phyloP scores from a whole-genome alignment of 2,888 invertebrate genomes.

The Diplazon laetatorius region DNA sequence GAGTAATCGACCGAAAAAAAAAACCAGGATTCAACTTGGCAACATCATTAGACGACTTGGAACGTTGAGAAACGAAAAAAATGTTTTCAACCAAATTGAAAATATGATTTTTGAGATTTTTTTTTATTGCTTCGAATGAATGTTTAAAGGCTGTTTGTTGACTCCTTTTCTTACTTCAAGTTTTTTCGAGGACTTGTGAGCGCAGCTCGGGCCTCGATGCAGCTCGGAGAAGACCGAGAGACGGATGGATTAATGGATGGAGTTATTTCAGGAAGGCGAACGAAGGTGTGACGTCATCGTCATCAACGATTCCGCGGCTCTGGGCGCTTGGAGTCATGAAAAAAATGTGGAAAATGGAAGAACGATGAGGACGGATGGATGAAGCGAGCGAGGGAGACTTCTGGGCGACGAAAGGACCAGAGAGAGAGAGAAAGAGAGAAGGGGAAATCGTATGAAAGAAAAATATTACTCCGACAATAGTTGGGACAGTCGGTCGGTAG shows the following conservation, averaged over 20 bases:
- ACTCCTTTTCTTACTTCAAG: not conserved
- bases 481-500: conserved; percentile 11
- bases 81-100: too few species aligned
- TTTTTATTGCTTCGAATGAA: too few species aligned
- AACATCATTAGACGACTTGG: too few species aligned
- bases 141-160: too few species aligned
- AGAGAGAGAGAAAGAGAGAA: not conserved
- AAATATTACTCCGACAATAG: conserved; percentile 25
- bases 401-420: too few species aligned
- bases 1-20: too few species aligned
- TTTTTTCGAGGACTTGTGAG: conserved; percentile 13
- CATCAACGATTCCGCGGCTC: conserved; percentile 13
- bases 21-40: too few species aligned
- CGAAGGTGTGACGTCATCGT: conserved; percentile 25
- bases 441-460: not conserved
- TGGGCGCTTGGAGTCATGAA: not conserved
- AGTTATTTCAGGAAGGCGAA: conserved; percentile 39
- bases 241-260: conserved; percentile 38
- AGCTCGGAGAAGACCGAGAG: conserved; percentile 5
- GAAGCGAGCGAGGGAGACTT: not conserved
- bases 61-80: too few species aligned
- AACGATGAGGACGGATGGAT: not conserved
- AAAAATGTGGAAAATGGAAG: conserved; percentile 19
- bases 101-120: too few species aligned
- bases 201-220: not conserved